phyloP scores from a whole-genome alignment of 2,888 invertebrate genomes.

The Myopa tessellatipennis region DNA sequence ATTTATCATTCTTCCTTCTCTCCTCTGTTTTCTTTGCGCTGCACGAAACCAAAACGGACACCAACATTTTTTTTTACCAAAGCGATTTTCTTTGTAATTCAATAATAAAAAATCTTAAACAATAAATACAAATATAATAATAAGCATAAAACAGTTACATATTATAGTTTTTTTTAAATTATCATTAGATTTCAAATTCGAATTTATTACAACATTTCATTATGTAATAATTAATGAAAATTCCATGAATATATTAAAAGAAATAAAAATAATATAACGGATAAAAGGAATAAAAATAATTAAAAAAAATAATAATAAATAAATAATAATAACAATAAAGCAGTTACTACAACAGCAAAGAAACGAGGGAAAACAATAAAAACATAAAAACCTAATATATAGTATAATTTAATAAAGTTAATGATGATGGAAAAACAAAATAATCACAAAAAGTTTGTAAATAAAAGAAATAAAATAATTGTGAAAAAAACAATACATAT shows the following conservation, averaged over 20 bases:
- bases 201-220: slow-evolving; percentile 38
- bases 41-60: slow-evolving; percentile 10
- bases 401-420: neutral
- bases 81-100: slow-evolving; percentile 1
- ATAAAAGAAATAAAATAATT: neutral
- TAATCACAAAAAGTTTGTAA: neutral
- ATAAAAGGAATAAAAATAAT: slow-evolving; percentile 1
- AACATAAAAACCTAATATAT: neutral
- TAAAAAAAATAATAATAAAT: neutral
- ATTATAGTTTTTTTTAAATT: neutral
- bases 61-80: slow-evolving; percentile 4
- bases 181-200: slow-evolving; percentile 31
- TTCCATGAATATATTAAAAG: slow-evolving; percentile 13
- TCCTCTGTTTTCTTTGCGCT: neutral
- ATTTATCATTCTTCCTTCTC: too few relatives aligned
- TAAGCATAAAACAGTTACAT: neutral
- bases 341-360: slow-evolving; percentile 6
- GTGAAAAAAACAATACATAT: slow-evolving; percentile 2
- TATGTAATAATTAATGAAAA: slow-evolving; percentile 29
- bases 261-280: neutral
- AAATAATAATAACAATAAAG: neutral
- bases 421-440: slow-evolving; percentile 25
- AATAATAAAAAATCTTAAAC: neutral
- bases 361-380: neutral
- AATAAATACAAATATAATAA: neutral